Conservation (phyloP, 2,113 vertebrate genomes). For the Rhynchomys soricoides region DNA sequence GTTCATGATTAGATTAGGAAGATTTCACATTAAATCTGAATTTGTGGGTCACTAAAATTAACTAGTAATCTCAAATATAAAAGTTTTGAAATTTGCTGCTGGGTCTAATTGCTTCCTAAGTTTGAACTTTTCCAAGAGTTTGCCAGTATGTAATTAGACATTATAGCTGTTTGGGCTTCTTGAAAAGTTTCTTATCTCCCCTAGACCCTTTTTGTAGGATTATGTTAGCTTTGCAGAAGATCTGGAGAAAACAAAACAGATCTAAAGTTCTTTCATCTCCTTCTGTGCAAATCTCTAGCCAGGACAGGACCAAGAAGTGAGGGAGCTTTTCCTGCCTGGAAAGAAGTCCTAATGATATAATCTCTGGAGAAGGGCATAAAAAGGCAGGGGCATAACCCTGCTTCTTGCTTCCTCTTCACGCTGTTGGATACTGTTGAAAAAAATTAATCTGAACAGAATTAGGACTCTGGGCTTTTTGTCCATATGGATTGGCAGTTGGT, state of each 20-base stretch:
- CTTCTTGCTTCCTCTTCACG: conserved; percentile 69
- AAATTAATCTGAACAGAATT: conserved; percentile 81
- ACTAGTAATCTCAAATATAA: conserved; percentile 62
- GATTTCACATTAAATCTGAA: conserved; percentile 55
- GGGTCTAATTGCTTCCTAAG: conserved; percentile 32
- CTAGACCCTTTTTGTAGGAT: conserved; percentile 58
- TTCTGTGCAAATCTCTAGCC: conserved; percentile 84
- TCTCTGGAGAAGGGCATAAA: conserved; percentile 72
- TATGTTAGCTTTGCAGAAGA: conserved; percentile 88
- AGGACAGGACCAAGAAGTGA: conserved; percentile 53
- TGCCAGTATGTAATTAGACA: conserved; percentile 65
- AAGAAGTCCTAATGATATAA: conserved; percentile 74
- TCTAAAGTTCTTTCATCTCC: conserved; percentile 86
- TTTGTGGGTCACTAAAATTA: conserved; percentile 60
- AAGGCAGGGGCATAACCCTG: conserved; percentile 71
- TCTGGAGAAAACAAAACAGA: conserved; percentile 82
- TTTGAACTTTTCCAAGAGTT: conserved; percentile 62
- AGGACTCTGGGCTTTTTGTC: conserved; percentile 76
- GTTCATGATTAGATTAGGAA: conserved; percentile 4
- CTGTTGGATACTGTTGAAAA: conserved; percentile 78
- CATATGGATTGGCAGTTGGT: conserved; percentile 78
- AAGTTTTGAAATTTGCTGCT: conserved; percentile 63
- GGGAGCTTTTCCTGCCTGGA: conserved; percentile 65
- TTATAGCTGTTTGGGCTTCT: conserved; percentile 68
- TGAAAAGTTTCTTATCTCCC: conserved; percentile 25